Base-by-base conservation (phyloP, 2,113 vertebrate genomes). In the Epinephelus cyanopodus region DNA sequence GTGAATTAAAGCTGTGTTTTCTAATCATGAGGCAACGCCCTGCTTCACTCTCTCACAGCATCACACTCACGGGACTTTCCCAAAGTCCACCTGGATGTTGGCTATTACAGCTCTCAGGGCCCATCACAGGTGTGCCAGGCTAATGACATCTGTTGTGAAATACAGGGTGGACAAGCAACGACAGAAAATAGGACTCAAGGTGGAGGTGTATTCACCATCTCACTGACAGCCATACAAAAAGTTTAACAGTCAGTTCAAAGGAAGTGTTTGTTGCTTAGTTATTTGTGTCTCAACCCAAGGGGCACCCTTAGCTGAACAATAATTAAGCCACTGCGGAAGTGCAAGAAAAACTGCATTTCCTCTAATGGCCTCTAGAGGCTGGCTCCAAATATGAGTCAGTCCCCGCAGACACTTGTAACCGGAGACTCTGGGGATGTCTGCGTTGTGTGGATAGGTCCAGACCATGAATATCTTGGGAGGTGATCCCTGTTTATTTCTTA, bases 21-120 rank as follows among this genome's bases (percentile, higher is more conserved):
- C 6, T 6, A 2, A 61, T 37, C 2, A 57, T n/a, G 13, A 56
- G 60, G 27, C 53, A 75, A 85, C 74, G 65, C 82, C 69, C 70
- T 62, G 39, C 27, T 75, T 23, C 29, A 4, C 4, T 67, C n/a
- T 58, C 18, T 29, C n/a, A 2, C 19, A 70, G 52, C 42, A 8
- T 65, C 72, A 73, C 53, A 42, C 63, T 45, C 56, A 8, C 1
- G 39, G 39, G 56, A 54, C 17, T 11, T 68, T 21, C 19, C 52
- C 10, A 27, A 33, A 64, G 50, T 45, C 48, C 58, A 79, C 54
- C 66, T 70, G 57, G 57, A n/a, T 18, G 21, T 17, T 7, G 45
- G 18, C 27, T 39, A 21, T 10, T 52, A 67, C 17, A 1, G 74
- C 25, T 45, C 50, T 13, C 50, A 14, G 23, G 63, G 37, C 19